A percentile compares a stretch with the other conserved stretches of the same genome.
Evolutionary conservation across 2,888 invertebrate species (phyloP).

Genomic region (Acrobasis consociella): DNA sequence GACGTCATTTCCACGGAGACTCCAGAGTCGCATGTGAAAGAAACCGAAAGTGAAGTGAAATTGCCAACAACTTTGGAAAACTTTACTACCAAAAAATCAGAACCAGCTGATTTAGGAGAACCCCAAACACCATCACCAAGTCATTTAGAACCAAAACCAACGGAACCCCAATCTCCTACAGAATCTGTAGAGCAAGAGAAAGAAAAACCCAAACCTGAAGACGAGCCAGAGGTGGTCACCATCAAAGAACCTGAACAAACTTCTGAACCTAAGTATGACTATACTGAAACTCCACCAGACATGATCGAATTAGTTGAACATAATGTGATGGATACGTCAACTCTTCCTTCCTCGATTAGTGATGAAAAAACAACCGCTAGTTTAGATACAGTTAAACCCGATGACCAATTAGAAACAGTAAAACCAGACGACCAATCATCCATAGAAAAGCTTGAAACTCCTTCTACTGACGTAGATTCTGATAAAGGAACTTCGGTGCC

Average conservation of each 20-base stretch:
- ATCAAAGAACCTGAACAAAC: slow-evolving; percentile 9
- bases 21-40: slow-evolving; percentile 21
- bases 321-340: slow-evolving; percentile 8
- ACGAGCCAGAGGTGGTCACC: slow-evolving; percentile 11
- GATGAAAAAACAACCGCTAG: neutral
- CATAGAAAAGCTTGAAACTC: neutral
- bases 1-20: slow-evolving; percentile 3
- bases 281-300: slow-evolving; percentile 21
- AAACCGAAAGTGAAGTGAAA: slow-evolving; percentile 3
- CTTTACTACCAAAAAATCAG: slow-evolving; percentile 2
- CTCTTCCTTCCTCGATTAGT: slow-evolving; percentile 3
- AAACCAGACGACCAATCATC: neutral
- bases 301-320: slow-evolving; percentile 24
- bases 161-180: neutral
- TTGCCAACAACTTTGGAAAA: neutral
- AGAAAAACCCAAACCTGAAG: neutral
- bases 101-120: slow-evolving; percentile 6
- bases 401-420: neutral
- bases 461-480: neutral
- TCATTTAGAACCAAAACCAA: slow-evolving; percentile 2
- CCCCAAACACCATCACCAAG: neutral
- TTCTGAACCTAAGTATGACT: slow-evolving; percentile 13
- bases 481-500: neutral
- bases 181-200: slow-evolving; percentile 10
- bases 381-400: neutral